Evolutionary conservation across 2,888 invertebrate genomes (phyloP), one percentile per base, ranked within the genome.

Genomic region (Drosophila quinaria): DNA sequence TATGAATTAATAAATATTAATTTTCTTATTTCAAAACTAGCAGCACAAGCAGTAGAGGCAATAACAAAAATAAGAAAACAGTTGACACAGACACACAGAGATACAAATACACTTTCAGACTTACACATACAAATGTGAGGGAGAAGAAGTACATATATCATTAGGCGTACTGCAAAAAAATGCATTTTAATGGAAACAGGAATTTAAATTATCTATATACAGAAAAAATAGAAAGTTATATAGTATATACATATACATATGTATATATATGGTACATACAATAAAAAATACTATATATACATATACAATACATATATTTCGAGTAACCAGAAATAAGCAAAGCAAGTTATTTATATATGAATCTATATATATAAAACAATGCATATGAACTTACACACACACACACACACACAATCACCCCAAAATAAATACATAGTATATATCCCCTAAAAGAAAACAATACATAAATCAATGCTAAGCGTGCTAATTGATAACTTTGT

Each of bases 91-190:
- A 60, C 50, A 58, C 44, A 55, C 29, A 54, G 31, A 52, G 37
- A 42, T 19, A 52, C 41, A 42, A 44, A 55, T 41, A 33, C 22
- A 22, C 22, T 22, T 22, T 22, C 22, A 22, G 22, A 22, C 22
- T 22, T 4, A 22, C 37, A 25, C 41, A 31, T 39, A 62, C 49
- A 58, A 67, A 42, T 56, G 37, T 62, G 46, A 74, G 44, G 33
- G 17, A 35, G 42, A 63, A 63, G 29, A 64, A 70, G 60, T 29
- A 29, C 29, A 29, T 70, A 88, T 85, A 85, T 85, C 85, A 85
- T 85, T 89, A 85, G 85, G 90, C 82, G 77, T 85, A 85, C 83
- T 72, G 88, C 88, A 89, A 89, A 86, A 89, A 86, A 84, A 79
- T 81, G 85, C 85, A 83, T 81, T 77, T 78, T 89, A 90, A 86